phyloP scores from a whole-genome alignment of 2,888 invertebrate genomes.

The Aphidoletes aphidimyza region DNA sequence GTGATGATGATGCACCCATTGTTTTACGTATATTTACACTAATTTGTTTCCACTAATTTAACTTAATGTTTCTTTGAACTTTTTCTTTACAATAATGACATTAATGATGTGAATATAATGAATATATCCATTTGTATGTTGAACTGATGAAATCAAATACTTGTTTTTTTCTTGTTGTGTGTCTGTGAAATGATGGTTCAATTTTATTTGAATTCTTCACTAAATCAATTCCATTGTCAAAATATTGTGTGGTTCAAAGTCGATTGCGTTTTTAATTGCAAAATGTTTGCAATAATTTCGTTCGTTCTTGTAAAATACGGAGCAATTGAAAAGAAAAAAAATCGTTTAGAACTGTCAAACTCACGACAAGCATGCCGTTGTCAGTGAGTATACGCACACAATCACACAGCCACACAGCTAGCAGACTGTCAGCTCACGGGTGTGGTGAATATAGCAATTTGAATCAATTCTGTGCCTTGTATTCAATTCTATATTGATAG shows the following conservation, averaged over 20 bases:
- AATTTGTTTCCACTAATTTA: background rate
- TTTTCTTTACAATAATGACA: background rate
- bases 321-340: background rate
- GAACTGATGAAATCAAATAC: background rate
- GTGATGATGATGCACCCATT: conserved; percentile 44
- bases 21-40: conserved; percentile 58
- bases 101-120: background rate
- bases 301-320: conserved; percentile 20
- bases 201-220: background rate
- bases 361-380: background rate
- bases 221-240: background rate
- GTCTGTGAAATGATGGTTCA: background rate
- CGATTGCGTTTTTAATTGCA: conserved; percentile 5
- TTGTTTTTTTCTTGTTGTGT: background rate
- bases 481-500: background rate
- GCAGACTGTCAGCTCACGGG: background rate
- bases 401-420: background rate
- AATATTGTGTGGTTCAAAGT: background rate
- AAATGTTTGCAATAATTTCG: conserved; percentile 34
- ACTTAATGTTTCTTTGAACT: background rate
- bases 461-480: background rate
- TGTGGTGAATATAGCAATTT: conserved; percentile 11
- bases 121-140: background rate
- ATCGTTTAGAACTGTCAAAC: conserved; percentile 20
- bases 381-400: background rate